These are phyloP conservation scores for Embiotoca jacksoni DNA, from an alignment of 2,113 vertebrate genomes.

Conservation along the genomic window DNA sequence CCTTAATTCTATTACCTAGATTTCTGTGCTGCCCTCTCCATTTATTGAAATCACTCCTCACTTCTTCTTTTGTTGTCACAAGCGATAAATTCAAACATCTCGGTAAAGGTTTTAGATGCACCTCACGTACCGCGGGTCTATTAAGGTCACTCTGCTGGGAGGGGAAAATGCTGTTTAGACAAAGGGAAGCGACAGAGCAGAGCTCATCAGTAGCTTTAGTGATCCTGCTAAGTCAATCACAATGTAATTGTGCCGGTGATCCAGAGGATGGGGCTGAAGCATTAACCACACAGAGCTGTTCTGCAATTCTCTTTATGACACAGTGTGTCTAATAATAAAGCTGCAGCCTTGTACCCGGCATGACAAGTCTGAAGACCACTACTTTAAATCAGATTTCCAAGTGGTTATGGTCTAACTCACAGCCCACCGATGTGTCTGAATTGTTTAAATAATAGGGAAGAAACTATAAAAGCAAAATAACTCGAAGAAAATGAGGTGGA, in stretches of 20 bases:
- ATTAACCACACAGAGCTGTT: slow-evolving; percentile 70
- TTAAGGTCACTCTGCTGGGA: slow-evolving; percentile 57
- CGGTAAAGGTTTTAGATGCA: slow-evolving; percentile 55
- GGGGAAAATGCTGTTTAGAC: slow-evolving; percentile 46
- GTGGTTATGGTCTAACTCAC: slow-evolving; percentile 30
- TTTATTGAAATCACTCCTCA: slow-evolving; percentile 52
- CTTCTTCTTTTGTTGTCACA: slow-evolving; percentile 53
- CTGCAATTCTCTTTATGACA: slow-evolving; percentile 61
- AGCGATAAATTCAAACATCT: slow-evolving; percentile 54
- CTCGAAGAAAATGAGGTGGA: neutral
- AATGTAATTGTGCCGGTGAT: slow-evolving; percentile 79
- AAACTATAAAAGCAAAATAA: slow-evolving; percentile 17
- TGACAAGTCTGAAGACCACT: slow-evolving; percentile 33
- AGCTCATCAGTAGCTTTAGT: slow-evolving; percentile 58
- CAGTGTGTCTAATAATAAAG: slow-evolving; percentile 50
- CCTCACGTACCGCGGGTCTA: slow-evolving; percentile 44
- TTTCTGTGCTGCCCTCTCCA: slow-evolving; percentile 40
- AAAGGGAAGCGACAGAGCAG: slow-evolving; percentile 42
- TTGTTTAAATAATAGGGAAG: slow-evolving; percentile 25
- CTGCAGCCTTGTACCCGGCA: slow-evolving; percentile 10
- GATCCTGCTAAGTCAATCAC: slow-evolving; percentile 70
- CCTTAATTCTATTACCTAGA: slow-evolving; percentile 42
- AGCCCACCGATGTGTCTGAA: slow-evolving; percentile 34
- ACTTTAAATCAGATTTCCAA: slow-evolving; percentile 48
- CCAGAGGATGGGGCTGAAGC: slow-evolving; percentile 85